phyloP scores from a whole-genome alignment of 1,140 invertebrate species.

The Melipona quadrifasciata region DNA sequence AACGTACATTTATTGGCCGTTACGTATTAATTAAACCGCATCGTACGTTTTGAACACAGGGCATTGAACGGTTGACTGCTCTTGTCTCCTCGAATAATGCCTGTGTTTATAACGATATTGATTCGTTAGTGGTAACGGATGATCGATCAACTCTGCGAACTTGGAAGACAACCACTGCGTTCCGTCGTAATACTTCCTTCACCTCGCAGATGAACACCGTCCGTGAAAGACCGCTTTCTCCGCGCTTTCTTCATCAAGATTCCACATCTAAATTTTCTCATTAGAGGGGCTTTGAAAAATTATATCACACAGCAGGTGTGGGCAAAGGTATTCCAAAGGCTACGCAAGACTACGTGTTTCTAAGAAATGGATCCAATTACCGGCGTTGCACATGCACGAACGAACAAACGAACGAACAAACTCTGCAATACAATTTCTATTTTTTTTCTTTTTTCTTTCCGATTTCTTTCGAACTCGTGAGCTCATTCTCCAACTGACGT shows the following conservation, averaged over 20 bases:
- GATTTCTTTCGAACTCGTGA: not conserved
- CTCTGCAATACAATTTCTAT: not conserved
- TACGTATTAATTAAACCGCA: constrained; percentile 62
- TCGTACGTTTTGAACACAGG: constrained; percentile 29
- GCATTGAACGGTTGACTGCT: constrained; percentile 62
- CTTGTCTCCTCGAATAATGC: constrained; percentile 62
- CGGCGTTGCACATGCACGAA: not conserved
- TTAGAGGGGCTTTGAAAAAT: not conserved
- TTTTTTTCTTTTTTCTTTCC: no score
- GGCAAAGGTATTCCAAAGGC: not conserved
- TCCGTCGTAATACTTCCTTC: not conserved
- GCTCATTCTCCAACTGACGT: not conserved
- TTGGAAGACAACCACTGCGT: not conserved
- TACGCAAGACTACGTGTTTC: constrained; percentile 3
- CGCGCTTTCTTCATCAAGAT: not conserved
- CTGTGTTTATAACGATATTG: constrained; percentile 59
- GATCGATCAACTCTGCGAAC: not conserved
- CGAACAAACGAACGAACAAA: constrained; percentile 26
- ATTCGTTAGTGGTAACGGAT: constrained; percentile 46
- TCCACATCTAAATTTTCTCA: not conserved
- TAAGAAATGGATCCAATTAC: constrained; percentile 40
- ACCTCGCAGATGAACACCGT: constrained; percentile 1
- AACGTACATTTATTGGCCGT: constrained; percentile 25
- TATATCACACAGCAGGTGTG: constrained; percentile 1
- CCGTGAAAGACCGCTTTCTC: not conserved